Base-by-base conservation (phyloP, 2,113 vertebrate genomes). In the Bubo bubo region DNA sequence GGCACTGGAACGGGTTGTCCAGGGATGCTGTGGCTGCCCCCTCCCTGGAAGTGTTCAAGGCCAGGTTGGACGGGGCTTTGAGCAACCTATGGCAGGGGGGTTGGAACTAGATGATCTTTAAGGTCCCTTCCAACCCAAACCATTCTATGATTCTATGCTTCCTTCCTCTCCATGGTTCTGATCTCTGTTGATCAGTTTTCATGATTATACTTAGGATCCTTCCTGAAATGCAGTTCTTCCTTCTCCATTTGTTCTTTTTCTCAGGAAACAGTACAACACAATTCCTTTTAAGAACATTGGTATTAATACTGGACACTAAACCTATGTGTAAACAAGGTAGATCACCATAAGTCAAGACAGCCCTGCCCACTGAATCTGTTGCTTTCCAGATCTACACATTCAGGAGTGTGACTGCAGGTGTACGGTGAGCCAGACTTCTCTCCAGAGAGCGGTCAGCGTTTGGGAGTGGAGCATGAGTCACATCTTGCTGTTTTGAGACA, bases 311-410 rank as follows among this genome's bases (percentile, higher is more conserved):
- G 26, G 53, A 10, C 39, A 11, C n/a, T 41, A 18, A 58, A n/a
- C 8, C 37, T 45, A 2, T 22, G 55, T 12, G 55, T 50, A 10
- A 35, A 3, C 0, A 10, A 7, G 0, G 4, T 4, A 7, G 37
- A 10, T 12, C 9, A 8, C 56, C 13, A 0, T 27, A 10, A 45
- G 24, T 16, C 53, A 14, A 16, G 43, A 12, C 26, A 14, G 13
- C 35, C 37, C 13, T 49, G 30, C 60, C n/a, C 12, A 3, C 26
- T 1, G 11, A 4, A 11, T n/a, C 28, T 14, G 27, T 14, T 16
- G 34, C 47, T 26, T 30, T 22, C 55, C 59, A 45, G n/a, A 27
- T 26, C 8, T 35, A 2, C 35, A 2, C 28, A 6, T 4, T 32
- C 19, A 19, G 50, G 39, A 30, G 32, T 0, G 52, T 2, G 26